Conservation (phyloP, 2,888 invertebrate species). For the Xestobium rufovillosum region DNA sequence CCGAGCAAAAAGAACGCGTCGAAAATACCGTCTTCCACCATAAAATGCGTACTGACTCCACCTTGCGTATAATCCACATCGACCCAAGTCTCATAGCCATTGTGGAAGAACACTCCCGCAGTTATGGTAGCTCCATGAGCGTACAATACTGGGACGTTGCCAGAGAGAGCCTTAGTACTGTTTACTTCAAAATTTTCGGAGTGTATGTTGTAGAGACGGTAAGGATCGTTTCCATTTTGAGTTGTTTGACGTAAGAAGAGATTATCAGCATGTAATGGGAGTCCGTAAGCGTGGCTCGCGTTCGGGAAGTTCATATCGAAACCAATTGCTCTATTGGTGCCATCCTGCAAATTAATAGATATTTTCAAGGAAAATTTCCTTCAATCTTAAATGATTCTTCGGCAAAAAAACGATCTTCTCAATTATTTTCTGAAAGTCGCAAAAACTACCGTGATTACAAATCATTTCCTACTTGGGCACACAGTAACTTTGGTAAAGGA, state of each 20-base stretch:
- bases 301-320: slow-evolving; percentile 24
- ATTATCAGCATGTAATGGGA: slow-evolving; percentile 91
- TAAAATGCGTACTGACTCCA: slow-evolving; percentile 83
- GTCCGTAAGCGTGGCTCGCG: slow-evolving; percentile 33
- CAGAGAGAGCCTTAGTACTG: slow-evolving; percentile 61
- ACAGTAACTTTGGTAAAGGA: too few relatives aligned
- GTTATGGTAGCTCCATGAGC: slow-evolving; percentile 68
- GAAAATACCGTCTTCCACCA: slow-evolving; percentile 90
- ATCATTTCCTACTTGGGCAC: too few relatives aligned
- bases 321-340: too few relatives aligned
- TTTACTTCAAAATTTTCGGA: slow-evolving; percentile 91
- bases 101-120: slow-evolving; percentile 51
- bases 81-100: slow-evolving; percentile 96
- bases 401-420: too few relatives aligned
- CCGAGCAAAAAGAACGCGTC: slow-evolving; percentile 89
- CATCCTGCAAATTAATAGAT: too few relatives aligned
- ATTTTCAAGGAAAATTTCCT: too few relatives aligned
- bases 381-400: too few relatives aligned
- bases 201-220: slow-evolving; percentile 88
- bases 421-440: too few relatives aligned
- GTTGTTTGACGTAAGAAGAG: slow-evolving; percentile 71
- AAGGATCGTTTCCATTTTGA: slow-evolving; percentile 69
- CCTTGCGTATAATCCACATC: too few relatives aligned
- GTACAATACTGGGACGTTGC: slow-evolving; percentile 77
- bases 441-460: too few relatives aligned